Evolutionary conservation across 2,888 invertebrate genomes (phyloP).

Genomic region (Calliphora vomitoria): DNA sequence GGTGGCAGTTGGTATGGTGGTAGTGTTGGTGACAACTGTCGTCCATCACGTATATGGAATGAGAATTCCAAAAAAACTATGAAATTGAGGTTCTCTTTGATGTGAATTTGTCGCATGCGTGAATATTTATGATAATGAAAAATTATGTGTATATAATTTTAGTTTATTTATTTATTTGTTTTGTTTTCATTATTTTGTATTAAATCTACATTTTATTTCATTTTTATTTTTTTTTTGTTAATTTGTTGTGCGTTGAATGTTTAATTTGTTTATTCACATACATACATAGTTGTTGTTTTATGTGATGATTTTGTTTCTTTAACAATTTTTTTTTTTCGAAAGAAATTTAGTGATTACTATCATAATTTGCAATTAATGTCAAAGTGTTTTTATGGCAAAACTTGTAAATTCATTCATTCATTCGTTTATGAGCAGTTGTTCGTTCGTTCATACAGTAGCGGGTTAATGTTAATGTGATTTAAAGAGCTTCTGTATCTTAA

Average conservation of each 20-base stretch:
- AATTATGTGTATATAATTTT: conserved; percentile 43
- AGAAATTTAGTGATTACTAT: conserved; percentile 71
- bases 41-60: conserved; percentile 56
- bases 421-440: conserved; percentile 27
- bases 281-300: background rate
- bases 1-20: background rate
- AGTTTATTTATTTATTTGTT: background rate
- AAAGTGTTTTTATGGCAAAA: conserved; percentile 69
- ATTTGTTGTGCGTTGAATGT: conserved; percentile 72
- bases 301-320: conserved; percentile 55
- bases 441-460: conserved; percentile 45
- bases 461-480: conserved; percentile 17
- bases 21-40: conserved; percentile 53
- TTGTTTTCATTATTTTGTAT: conserved; percentile 46
- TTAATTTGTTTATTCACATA: conserved; percentile 57
- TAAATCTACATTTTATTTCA: conserved; percentile 44
- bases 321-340: conserved; percentile 54
- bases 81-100: conserved; percentile 70
- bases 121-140: conserved; percentile 70
- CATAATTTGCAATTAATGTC: conserved; percentile 76
- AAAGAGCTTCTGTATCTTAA: conserved; percentile 39
- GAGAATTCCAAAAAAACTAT: conserved; percentile 60
- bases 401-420: conserved; percentile 61
- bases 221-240: conserved; percentile 55
- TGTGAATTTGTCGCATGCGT: conserved; percentile 71